A percentile compares a stretch with the other conserved stretches of the same genome.
Evolutionary conservation across 2,797 vertebrate species (phyloP).

Genomic region (Intellagama lesueurii): DNA sequence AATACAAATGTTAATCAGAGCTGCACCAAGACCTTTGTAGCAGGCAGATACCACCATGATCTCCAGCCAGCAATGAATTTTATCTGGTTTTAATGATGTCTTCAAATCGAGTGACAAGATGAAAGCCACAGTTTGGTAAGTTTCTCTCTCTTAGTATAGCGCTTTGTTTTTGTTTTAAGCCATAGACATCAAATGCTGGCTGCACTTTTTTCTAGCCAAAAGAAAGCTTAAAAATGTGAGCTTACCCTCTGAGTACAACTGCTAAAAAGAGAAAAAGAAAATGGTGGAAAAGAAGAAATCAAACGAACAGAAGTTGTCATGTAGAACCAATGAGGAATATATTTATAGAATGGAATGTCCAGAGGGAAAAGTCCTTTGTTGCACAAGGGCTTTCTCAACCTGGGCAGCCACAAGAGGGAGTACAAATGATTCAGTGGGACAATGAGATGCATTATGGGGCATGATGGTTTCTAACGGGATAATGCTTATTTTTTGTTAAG

Average conservation of each 20-base stretch:
- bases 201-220: slow-evolving; percentile 13
- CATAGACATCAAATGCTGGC: neutral
- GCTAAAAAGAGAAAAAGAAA: neutral
- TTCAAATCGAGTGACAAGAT: slow-evolving; percentile 39
- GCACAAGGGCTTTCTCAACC: neutral
- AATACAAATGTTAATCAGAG: neutral
- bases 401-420: too few species aligned
- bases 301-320: neutral
- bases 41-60: neutral
- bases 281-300: too few species aligned
- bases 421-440: too few species aligned
- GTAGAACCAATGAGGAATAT: neutral
- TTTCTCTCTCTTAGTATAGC: slow-evolving; percentile 32
- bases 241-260: neutral
- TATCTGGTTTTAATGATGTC: slow-evolving; percentile 53
- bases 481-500: too few species aligned
- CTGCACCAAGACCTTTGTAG: slow-evolving; percentile 16
- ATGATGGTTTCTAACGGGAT: too few species aligned
- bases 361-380: neutral
- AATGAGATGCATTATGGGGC: too few species aligned
- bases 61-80: slow-evolving; percentile 17
- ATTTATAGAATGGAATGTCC: neutral
- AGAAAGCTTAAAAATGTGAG: slow-evolving; percentile 8
- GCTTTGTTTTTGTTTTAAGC: slow-evolving; percentile 36
- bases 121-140: slow-evolving; percentile 51